Conservation (phyloP, 2,888 invertebrate species). For the Apotomis betuletana region DNA sequence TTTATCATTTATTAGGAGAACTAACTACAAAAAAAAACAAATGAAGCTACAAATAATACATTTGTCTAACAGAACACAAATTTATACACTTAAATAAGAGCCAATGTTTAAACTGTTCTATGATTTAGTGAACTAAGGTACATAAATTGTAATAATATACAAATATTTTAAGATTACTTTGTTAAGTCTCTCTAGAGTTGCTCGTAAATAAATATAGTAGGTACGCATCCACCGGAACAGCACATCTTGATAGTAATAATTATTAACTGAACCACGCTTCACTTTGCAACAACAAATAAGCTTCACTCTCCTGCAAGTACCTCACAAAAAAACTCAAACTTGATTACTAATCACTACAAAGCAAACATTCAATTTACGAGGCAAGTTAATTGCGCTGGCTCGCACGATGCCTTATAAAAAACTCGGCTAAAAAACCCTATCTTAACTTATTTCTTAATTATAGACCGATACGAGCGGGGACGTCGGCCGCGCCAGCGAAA, state of each 20-base stretch:
- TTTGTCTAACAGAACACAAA: too few relatives aligned
- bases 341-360: conserved; percentile 83
- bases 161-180: background rate
- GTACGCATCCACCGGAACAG: conserved; percentile 11
- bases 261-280: conserved; percentile 23
- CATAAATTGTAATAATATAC: background rate
- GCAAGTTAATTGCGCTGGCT: conserved; percentile 80
- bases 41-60: too few relatives aligned
- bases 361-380: conserved; percentile 84
- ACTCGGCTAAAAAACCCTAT: conserved; percentile 78
- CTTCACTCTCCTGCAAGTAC: conserved; percentile 67
- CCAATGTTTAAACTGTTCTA: too few relatives aligned
- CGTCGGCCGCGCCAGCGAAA: conserved; percentile 71
- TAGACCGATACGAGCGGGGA: conserved; percentile 80
- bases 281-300: conserved; percentile 56
- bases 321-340: conserved; percentile 73
- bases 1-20: too few relatives aligned
- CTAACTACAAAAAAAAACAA: too few relatives aligned
- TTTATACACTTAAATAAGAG: too few relatives aligned
- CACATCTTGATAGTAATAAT: conserved; percentile 24
- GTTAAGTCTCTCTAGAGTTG: background rate
- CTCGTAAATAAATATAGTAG: conserved; percentile 1
- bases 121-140: too few relatives aligned
- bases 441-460: conserved; percentile 84
- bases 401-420: conserved; percentile 78